Conservation (phyloP, 2,797 vertebrate genomes). For the Alcedo quadribrachys region DNA sequence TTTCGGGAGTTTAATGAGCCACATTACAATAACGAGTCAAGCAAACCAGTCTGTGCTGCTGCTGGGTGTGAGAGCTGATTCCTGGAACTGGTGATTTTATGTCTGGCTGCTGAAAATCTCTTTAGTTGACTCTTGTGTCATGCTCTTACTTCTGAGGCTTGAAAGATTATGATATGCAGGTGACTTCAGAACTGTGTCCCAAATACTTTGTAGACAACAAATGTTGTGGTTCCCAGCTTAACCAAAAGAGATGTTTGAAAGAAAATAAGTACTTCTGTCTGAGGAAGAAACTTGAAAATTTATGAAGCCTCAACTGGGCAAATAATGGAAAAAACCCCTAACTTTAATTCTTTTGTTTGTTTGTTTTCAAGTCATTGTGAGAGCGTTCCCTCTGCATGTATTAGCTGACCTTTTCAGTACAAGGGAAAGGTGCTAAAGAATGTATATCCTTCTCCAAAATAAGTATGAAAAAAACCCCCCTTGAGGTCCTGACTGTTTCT, state of each 20-base stretch:
- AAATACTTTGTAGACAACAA: background rate
- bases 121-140: background rate
- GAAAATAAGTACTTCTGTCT: background rate
- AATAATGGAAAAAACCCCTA: background rate
- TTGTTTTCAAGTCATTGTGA: background rate
- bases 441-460: background rate
- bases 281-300: background rate
- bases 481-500: background rate
- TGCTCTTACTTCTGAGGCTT: conserved; percentile 8
- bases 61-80: conserved; percentile 46
- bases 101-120: conserved; percentile 37
- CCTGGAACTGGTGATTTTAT: conserved; percentile 48
- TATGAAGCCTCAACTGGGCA: background rate
- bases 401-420: background rate
- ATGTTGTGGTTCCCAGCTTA: background rate
- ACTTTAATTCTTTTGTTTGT: background rate
- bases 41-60: conserved; percentile 43
- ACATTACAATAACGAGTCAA: conserved; percentile 34
- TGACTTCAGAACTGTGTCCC: background rate
- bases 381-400: background rate
- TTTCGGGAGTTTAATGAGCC: conserved; percentile 46
- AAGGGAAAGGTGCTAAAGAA: background rate
- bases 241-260: background rate
- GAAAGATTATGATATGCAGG: background rate
- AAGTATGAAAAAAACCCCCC: background rate